phyloP scores from a whole-genome alignment of 2,797 vertebrate genomes.

The Glossophaga mutica region DNA sequence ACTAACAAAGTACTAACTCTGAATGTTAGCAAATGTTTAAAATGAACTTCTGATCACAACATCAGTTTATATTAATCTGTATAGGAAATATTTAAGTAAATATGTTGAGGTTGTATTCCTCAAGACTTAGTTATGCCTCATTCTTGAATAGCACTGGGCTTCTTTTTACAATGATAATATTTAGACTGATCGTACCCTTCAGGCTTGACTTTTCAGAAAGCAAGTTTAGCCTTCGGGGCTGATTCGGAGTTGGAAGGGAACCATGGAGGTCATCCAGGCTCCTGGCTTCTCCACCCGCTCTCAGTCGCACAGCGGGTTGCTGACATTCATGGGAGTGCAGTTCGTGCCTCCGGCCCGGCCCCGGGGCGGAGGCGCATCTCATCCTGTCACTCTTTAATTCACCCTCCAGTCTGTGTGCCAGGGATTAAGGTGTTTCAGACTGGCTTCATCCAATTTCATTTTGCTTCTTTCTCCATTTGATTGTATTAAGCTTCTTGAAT shows the following conservation, averaged over 20 bases:
- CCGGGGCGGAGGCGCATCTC: background rate
- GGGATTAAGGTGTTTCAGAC: background rate
- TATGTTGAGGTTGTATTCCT: background rate
- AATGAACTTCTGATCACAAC: conserved; percentile 49
- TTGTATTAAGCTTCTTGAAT: background rate
- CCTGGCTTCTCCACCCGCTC: background rate
- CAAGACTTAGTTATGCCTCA: background rate
- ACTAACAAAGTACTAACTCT: background rate
- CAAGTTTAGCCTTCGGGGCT: background rate
- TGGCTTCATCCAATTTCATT: background rate
- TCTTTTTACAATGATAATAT: background rate
- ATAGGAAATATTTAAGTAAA: background rate
- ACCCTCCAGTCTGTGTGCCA: background rate
- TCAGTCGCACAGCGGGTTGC: background rate
- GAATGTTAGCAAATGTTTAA: conserved; percentile 39
- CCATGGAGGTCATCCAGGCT: background rate
- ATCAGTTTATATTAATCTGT: background rate
- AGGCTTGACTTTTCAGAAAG: background rate
- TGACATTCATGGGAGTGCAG: background rate
- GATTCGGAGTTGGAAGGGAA: background rate
- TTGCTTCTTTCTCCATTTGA: background rate
- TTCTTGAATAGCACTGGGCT: conserved; percentile 12
- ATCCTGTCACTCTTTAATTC: background rate
- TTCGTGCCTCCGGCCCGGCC: background rate
- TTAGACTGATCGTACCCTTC: background rate